A percentile compares a stretch with the other conserved stretches of the same genome.
phyloP scores from a whole-genome alignment of 1,140 invertebrate genomes.

The Drosophila obscura region DNA sequence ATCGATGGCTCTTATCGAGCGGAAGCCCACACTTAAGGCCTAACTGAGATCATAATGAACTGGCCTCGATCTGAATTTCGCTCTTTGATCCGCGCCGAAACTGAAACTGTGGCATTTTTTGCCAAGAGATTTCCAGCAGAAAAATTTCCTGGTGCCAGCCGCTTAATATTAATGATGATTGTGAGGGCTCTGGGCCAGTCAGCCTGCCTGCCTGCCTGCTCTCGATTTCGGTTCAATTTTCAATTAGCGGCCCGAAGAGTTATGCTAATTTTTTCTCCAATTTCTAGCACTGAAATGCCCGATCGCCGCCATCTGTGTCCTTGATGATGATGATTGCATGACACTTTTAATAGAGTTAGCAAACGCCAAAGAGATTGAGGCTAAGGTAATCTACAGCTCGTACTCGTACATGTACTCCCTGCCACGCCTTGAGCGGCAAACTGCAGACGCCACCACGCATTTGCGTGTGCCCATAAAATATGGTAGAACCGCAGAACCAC shows the following conservation, averaged over 20 bases:
- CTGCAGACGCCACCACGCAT: slow-evolving; percentile 68
- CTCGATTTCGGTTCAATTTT: slow-evolving; percentile 33
- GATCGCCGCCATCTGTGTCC: slow-evolving; percentile 3
- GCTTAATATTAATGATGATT: slow-evolving; percentile 40
- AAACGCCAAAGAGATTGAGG: slow-evolving; percentile 51
- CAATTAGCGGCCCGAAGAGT: slow-evolving; percentile 11
- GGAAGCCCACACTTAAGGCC: slow-evolving; percentile 58
- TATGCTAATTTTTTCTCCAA: slow-evolving; percentile 7
- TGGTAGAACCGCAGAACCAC: slow-evolving; percentile 29
- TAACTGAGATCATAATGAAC: slow-evolving; percentile 35
- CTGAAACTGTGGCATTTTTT: slow-evolving; percentile 18
- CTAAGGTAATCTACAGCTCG: slow-evolving; percentile 3
- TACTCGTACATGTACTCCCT: slow-evolving; percentile 1
- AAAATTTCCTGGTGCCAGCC: slow-evolving; percentile 1
- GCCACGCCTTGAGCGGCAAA: slow-evolving; percentile 13
- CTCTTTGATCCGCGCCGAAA: slow-evolving; percentile 48
- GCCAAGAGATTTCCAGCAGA: slow-evolving; percentile 23
- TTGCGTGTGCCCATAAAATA: slow-evolving; percentile 56
- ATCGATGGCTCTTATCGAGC: slow-evolving; percentile 15
- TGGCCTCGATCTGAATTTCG: slow-evolving; percentile 36
- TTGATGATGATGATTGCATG: slow-evolving; percentile 36
- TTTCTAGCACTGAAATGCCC: not conserved
- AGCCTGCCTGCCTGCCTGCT: slow-evolving; percentile 8
- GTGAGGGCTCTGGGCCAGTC: slow-evolving; percentile 12
- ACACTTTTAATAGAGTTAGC: slow-evolving; percentile 71